Evolutionary conservation across 2,113 vertebrate genomes (phyloP).

Genomic region (Cnemophilus loriae): DNA sequence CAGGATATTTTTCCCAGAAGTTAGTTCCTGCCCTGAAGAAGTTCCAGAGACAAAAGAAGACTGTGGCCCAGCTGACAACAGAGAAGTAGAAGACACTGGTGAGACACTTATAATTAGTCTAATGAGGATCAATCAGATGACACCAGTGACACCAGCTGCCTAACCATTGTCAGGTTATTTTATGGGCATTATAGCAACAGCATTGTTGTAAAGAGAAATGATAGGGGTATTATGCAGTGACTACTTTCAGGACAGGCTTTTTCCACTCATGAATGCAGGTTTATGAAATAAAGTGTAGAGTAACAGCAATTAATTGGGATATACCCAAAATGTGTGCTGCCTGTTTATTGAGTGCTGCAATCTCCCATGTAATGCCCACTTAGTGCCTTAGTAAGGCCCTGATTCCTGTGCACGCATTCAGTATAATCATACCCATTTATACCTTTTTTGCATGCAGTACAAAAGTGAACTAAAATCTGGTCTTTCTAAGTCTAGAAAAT

Average conservation of each 20-base stretch:
- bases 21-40: background rate
- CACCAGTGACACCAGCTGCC: background rate
- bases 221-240: background rate
- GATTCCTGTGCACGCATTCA: background rate
- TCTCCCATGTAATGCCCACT: background rate
- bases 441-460: background rate
- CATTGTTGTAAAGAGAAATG: background rate
- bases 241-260: background rate
- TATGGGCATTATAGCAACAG: constrained; percentile 1
- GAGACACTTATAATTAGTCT: background rate
- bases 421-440: background rate
- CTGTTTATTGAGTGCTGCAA: background rate
- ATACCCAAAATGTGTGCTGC: background rate
- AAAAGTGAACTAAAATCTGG: background rate
- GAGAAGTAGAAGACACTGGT: background rate
- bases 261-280: background rate
- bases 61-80: background rate
- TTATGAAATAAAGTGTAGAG: background rate
- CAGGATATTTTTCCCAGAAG: background rate
- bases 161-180: background rate
- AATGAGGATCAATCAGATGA: background rate
- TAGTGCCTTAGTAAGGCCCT: background rate
- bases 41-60: background rate
- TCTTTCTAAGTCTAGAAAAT: background rate
- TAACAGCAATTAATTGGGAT: background rate